These are phyloP conservation scores for Charina bottae DNA, from an alignment of 2,113 vertebrate genomes.

Conservation along the genomic window DNA sequence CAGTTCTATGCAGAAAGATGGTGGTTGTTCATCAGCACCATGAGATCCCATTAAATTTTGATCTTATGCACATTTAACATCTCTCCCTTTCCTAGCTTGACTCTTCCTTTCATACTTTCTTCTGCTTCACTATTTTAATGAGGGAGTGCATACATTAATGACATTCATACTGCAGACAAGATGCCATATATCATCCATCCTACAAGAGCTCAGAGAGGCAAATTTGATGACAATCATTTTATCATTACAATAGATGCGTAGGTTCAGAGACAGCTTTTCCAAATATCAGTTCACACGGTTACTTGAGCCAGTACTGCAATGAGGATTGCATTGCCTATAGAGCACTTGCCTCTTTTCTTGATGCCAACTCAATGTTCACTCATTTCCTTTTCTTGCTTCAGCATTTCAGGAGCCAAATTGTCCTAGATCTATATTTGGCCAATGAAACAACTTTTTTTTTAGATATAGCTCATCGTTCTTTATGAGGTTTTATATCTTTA, in stretches of 20 bases:
- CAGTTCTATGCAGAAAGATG: background rate
- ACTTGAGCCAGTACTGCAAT: background rate
- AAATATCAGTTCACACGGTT: background rate
- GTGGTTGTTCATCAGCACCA: background rate
- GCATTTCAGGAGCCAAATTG: background rate
- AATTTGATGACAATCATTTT: background rate
- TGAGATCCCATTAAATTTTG: background rate
- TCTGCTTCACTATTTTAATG: background rate
- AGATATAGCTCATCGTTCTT: background rate
- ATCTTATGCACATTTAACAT: background rate
- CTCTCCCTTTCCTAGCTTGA: background rate
- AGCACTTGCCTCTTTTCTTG: background rate
- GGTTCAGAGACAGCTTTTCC: background rate
- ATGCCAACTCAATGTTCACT: background rate
- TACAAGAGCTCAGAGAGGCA: background rate
- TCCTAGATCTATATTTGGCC: background rate
- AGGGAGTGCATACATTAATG: background rate
- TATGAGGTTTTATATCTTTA: background rate
- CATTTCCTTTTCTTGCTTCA: background rate
- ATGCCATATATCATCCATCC: background rate
- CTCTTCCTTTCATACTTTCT: background rate
- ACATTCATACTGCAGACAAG: background rate
- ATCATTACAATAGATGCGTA: background rate
- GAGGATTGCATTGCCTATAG: background rate
- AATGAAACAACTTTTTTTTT: background rate